Evolutionary conservation across 2,888 invertebrate genomes (phyloP), one percentile per base, ranked within the genome.

Genomic region (Laspeyria flexula): DNA sequence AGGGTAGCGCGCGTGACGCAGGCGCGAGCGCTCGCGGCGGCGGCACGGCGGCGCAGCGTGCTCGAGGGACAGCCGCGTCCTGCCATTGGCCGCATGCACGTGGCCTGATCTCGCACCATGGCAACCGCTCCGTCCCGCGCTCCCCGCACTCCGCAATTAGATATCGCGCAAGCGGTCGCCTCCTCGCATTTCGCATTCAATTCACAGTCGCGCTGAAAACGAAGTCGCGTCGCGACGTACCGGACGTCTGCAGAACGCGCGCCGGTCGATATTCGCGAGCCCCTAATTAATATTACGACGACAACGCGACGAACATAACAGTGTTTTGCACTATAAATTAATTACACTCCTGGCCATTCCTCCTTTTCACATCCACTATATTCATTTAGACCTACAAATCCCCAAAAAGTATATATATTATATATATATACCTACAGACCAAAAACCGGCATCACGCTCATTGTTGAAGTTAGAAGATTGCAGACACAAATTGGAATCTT

Each of bases 31-130:
- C 45, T 59, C 43, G 44, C 44, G 52, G 25, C 43, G 43, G 45
- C 43, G 57, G 57, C 68, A 55, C 60, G 54, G 44, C 60, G 44
- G 63, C 69, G 74, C 65, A 58, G 71, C 72, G 73, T 60, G 60
- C 55, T 65, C 61, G 67, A 57, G 50, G 63, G 57, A 43, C 58
- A 54, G 60, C 64, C 61, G 53, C 47, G 72, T 59, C 65, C 68
- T 68, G 88, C 90, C 79, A 95, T 95, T 95, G 95, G 95, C 83
- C 89, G 92, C 82, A 80, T 79, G 91, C 93, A 94, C 95, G 94
- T 95, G 95, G 95, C 95, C 95, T 94, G 95, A 95, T 94, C 94
- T 95, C 94, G 94, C 94, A 94, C 95, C 94, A 95, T 94, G 93
- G 94, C 94, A 90, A 91, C 92, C 72, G 73, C 75, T 63, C 59